Base-by-base conservation (phyloP, 2,888 invertebrate genomes). In the Congeria kusceri region DNA sequence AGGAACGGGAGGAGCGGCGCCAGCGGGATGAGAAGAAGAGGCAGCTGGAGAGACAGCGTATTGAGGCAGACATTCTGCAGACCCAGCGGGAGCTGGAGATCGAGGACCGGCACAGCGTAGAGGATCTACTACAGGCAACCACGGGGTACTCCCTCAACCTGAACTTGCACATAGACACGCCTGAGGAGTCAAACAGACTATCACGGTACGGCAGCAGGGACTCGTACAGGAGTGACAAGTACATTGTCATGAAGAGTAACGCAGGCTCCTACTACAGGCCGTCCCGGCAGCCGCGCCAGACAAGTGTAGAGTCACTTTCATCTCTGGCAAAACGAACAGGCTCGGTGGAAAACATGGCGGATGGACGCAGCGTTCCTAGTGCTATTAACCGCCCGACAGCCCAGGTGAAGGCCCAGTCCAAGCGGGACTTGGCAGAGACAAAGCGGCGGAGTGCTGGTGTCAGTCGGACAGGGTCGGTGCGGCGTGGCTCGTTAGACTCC, bases 401-500 rank as follows among this genome's bases (percentile, higher is more conserved):
- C 11, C 80, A 83, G 69, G 69, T 74, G 0, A 59, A 78, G 23
- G 74, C 77, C 27, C 61, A 81, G 28, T 76, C 77, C 28, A 82
- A 80, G 65, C 57, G 75, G 13, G 80, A 83, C 23, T 74, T 74
- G 32, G 58, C 74, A 11, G 83, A 83, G 32, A 77, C 71, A 15
- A 80, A 77, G 27, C 62, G 81, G 29, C 56, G 80, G 32, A 78
- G 83, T 20, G 70, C 71, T 66, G 81, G 83, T 20, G 47, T 88
- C 0, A 81, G 67, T 74, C 78, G 86, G 53, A 82, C 79, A 66
- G 82, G 74, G 65, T 83, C 87, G 11, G 57, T 85, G 15, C 79
- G 94, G 63, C 94, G 94, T 71, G 95, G 95, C 28, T 95, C 95
- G 44, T 91, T 95, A 80, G 95, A 95, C 88, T 95, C 95, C 0